These are phyloP conservation scores for Pipistrellus pipistrellus DNA, from an alignment of 2,797 vertebrate genomes.

Conservation along the genomic window DNA sequence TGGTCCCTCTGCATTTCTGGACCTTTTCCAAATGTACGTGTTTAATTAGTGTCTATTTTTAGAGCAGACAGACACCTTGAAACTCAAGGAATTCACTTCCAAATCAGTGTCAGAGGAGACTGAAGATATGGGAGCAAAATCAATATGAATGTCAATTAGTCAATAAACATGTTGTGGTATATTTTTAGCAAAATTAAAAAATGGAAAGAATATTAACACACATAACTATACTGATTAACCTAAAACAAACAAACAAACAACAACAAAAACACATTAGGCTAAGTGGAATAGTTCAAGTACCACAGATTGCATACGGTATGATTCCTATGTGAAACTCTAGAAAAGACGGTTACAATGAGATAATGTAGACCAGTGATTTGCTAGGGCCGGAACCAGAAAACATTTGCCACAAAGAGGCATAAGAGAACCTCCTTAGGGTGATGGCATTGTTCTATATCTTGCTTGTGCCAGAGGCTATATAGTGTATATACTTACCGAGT, in stretches of 20 bases:
- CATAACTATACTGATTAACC: background rate
- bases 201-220: background rate
- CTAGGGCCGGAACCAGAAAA: background rate
- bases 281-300: slow-evolving; percentile 40
- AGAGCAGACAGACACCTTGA: background rate
- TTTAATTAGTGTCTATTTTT: slow-evolving; percentile 19
- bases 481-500: background rate
- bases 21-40: slow-evolving; percentile 44
- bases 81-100: slow-evolving; percentile 17
- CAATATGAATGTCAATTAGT: background rate
- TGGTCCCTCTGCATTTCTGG: background rate
- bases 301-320: background rate
- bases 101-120: background rate
- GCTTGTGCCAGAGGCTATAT: background rate
- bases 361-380: background rate
- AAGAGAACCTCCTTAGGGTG: background rate
- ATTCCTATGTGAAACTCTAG: background rate
- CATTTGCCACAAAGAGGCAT: background rate
- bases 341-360: background rate
- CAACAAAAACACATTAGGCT: background rate
- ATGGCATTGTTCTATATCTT: background rate
- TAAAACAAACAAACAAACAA: background rate
- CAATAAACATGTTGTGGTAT: background rate
- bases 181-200: background rate
- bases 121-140: background rate